Conservation (phyloP, 2,113 vertebrate genomes). For the Lepus timidus region DNA sequence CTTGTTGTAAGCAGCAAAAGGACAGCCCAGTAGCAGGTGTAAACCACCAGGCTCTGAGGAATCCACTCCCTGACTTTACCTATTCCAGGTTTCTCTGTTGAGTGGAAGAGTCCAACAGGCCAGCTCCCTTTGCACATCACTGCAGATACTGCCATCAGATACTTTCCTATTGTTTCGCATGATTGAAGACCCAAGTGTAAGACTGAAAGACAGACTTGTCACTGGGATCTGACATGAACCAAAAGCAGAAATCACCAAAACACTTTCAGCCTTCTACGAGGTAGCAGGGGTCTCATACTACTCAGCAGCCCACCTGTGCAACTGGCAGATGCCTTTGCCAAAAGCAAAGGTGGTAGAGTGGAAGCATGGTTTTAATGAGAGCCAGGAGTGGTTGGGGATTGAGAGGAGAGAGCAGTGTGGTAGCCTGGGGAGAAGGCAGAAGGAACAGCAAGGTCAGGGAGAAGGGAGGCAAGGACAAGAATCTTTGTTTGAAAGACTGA, state of each 20-base stretch:
- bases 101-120: not conserved
- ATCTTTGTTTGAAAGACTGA: not conserved
- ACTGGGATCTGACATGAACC: not conserved
- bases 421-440: not conserved
- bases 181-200: not conserved
- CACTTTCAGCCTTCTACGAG: not conserved
- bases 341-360: not conserved
- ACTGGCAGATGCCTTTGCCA: not conserved
- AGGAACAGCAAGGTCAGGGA: not conserved
- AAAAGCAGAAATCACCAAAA: conserved; percentile 2
- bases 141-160: not conserved
- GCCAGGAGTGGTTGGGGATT: not conserved
- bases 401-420: accelerated
- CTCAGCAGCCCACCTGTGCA: not conserved
- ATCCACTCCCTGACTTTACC: not conserved
- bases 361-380: not conserved
- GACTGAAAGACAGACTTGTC: not conserved
- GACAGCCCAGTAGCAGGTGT: not conserved
- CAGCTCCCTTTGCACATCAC: not conserved
- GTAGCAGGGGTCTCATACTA: not conserved
- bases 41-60: accelerated
- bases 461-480: not conserved
- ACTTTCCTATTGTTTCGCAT: not conserved
- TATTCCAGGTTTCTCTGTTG: not conserved
- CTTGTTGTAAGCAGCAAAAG: not conserved